Evolutionary conservation across 2,113 vertebrate species (phyloP), one percentile per base, ranked within the genome.

Genomic region (Columba livia): DNA sequence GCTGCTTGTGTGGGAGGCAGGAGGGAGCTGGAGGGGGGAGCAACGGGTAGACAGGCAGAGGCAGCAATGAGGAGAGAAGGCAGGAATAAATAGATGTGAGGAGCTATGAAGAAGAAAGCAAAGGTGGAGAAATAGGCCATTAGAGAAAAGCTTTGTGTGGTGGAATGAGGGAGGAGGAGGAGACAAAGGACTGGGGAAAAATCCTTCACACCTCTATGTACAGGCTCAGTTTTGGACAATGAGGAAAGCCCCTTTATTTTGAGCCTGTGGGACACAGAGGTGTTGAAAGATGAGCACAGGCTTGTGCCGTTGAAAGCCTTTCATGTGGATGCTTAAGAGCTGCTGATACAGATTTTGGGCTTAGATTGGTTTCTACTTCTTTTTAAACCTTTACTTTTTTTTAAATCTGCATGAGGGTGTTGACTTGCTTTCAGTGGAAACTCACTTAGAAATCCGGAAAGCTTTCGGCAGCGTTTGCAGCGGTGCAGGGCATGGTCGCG

Each of bases 1-100:
- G 61, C 79, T 66, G 65, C 31, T 40, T 84, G 67, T 79, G 87
- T 89, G 72, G 93, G 93, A 91, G 86, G 89, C 80, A 72, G 79
- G 61, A 58, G 50, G 75, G 62, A 75, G 60, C 54, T 84, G 85
- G 54, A 32, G 62, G 38, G 54, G 79, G 79, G 79, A 57, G 75
- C 81, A 44, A 78, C 19, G 75, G 66, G 79, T 25, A 73, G 72
- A 44, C 23, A 60, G 34, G 48, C 44, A 25, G 79, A 94, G 75
- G 57, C 44, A 82, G 81, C 56, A n/a, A 38, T 84, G 77, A 44
- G 44, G 70, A 44, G 38, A 29, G 62, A 89, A 72, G 26, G 40
- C 36, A 86, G 54, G 58, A 62, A 79, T 44, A 72, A 95, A 88
- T 93, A 95, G 79, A 80, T 69, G 47, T 38, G 66, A 93, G 60